Evolutionary conservation across 2,888 invertebrate species (phyloP).

Genomic region (Cloeon dipterum): DNA sequence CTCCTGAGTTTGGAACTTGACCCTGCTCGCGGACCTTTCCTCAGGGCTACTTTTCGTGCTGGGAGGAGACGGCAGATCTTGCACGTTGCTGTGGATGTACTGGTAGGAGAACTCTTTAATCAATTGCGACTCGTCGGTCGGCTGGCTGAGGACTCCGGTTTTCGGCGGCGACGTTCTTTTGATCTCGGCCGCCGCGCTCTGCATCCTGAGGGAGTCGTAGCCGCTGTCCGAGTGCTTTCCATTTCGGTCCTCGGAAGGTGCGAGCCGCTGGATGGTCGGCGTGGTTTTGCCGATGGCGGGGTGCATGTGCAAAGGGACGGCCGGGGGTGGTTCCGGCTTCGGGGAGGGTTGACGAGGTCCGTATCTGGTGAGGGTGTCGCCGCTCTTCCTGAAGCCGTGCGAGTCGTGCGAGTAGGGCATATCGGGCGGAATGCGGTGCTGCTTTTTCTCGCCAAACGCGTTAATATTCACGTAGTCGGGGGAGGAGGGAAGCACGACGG

Average conservation of each 20-base stretch:
- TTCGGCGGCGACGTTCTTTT: constrained; percentile 10
- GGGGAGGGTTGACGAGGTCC: neutral
- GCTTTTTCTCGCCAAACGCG: neutral
- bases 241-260: constrained; percentile 9
- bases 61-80: neutral
- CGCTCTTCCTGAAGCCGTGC: neutral
- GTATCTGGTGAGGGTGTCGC: too few relatives aligned
- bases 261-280: neutral
- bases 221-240: constrained; percentile 16
- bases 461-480: constrained; percentile 8
- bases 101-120: constrained; percentile 21
- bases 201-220: constrained; percentile 14
- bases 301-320: too few relatives aligned
- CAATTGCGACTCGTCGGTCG: constrained; percentile 16
- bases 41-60: constrained; percentile 5
- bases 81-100: constrained; percentile 12
- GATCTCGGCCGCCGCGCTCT: constrained; percentile 3
- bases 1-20: constrained; percentile 9
- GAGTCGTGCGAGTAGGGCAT: neutral
- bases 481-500: neutral
- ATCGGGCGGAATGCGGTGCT: too few relatives aligned
- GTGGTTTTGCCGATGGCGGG: constrained; percentile 1
- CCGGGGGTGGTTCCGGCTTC: too few relatives aligned
- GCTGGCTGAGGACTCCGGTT: constrained; percentile 15
- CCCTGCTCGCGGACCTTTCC: constrained; percentile 4